phyloP scores from a whole-genome alignment of 2,888 invertebrate genomes.

The Punctoribates punctum region DNA sequence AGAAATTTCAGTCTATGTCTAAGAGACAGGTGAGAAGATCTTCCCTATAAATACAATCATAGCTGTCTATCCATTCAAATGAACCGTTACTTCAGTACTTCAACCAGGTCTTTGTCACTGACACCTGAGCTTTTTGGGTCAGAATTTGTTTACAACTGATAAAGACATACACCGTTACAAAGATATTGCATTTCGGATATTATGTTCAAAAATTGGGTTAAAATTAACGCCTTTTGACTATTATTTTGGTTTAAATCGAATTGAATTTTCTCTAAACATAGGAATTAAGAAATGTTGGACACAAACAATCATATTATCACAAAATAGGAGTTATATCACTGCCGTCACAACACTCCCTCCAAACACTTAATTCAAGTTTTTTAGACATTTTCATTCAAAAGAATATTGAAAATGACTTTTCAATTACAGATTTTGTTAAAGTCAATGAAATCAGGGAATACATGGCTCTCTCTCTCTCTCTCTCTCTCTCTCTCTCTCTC shows the following conservation, averaged over 20 bases:
- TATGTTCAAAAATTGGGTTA: not conserved
- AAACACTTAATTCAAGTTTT: no score
- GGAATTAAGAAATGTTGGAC: no score
- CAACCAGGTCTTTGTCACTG: conserved; percentile 1
- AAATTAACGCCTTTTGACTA: not conserved
- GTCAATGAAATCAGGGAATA: no score
- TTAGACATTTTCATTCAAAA: no score
- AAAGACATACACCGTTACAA: conserved; percentile 4
- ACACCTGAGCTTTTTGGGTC: conserved; percentile 29
- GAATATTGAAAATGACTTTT: no score
- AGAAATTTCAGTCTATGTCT: no score
- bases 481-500: no score
- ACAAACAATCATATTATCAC: no score
- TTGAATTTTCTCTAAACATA: not conserved
- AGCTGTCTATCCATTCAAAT: not conserved
- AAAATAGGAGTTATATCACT: no score
- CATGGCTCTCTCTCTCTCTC: no score
- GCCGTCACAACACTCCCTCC: no score
- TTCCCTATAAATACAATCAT: not conserved
- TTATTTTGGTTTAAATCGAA: not conserved
- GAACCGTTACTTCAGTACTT: not conserved
- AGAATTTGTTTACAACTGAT: not conserved
- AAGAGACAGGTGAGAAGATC: not conserved
- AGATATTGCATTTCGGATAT: not conserved
- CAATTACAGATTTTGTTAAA: no score